Evolutionary conservation across 2,888 invertebrate species (phyloP).

Genomic region (Sceliomorpha sp.): DNA sequence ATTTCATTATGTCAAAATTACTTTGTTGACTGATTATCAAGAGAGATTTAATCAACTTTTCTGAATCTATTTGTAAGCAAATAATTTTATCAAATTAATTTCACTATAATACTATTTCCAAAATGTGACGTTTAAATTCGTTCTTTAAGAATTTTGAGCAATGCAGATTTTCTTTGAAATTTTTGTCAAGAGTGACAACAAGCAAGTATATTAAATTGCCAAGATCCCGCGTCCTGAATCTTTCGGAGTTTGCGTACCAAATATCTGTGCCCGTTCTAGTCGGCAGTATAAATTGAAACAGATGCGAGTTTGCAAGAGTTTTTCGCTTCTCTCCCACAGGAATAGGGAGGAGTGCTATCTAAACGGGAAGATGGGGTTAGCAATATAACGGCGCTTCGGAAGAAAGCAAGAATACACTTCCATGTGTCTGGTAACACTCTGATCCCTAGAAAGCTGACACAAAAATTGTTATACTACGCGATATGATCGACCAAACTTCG

Average conservation of each 20-base stretch:
- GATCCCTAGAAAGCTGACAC: slow-evolving; percentile 39
- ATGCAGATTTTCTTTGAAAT: slow-evolving; percentile 2
- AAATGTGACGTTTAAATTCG: too few species aligned
- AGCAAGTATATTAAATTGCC: slow-evolving; percentile 42
- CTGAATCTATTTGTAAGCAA: slow-evolving; percentile 5
- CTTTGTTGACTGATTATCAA: slow-evolving; percentile 15
- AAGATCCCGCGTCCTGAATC: slow-evolving; percentile 36
- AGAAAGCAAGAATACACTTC: slow-evolving; percentile 48
- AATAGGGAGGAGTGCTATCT: slow-evolving; percentile 57
- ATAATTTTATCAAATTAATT: too few species aligned
- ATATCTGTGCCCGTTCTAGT: slow-evolving; percentile 57
- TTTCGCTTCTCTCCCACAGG: slow-evolving; percentile 72
- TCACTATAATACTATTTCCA: too few species aligned
- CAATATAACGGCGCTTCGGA: slow-evolving; percentile 47
- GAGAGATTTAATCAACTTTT: slow-evolving; percentile 17
- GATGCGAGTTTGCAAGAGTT: slow-evolving; percentile 79
- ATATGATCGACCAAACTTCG: slow-evolving; percentile 35
- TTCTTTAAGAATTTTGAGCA: too few species aligned
- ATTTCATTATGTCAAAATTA: too few species aligned
- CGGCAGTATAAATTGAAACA: slow-evolving; percentile 78
- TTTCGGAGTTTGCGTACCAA: slow-evolving; percentile 57
- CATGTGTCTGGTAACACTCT: slow-evolving; percentile 43
- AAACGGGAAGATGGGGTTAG: slow-evolving; percentile 54
- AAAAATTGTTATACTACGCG: slow-evolving; percentile 40
- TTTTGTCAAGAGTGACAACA: slow-evolving; percentile 27